phyloP scores from a whole-genome alignment of 2,888 invertebrate genomes.

The Drosophila aldrichi region DNA sequence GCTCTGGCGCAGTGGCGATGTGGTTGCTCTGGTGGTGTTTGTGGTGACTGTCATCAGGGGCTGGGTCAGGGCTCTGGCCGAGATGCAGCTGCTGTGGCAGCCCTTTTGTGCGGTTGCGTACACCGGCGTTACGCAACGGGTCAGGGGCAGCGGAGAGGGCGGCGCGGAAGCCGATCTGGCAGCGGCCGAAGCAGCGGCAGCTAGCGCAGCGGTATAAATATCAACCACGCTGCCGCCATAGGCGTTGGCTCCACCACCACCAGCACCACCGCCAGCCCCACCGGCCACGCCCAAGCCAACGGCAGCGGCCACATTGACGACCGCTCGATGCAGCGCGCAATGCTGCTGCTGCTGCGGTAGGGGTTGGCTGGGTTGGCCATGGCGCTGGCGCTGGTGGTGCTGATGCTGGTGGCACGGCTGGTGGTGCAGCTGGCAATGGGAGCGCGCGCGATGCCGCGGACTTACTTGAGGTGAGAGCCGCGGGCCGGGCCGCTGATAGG shows the following conservation, averaged over 20 bases:
- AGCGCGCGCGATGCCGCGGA: constrained; percentile 67
- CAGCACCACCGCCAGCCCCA: constrained; percentile 48
- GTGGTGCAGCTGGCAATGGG: constrained; percentile 66
- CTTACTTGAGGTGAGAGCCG: constrained; percentile 76
- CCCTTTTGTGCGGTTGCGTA: constrained; percentile 84
- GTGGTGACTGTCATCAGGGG: constrained; percentile 76
- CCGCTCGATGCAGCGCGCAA: constrained; percentile 63
- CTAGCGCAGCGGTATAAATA: constrained; percentile 69
- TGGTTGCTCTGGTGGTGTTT: constrained; percentile 56
- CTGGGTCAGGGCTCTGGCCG: constrained; percentile 79
- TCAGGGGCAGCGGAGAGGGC: constrained; percentile 53
- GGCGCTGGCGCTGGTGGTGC: constrained; percentile 39
- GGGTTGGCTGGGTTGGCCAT: constrained; percentile 21
- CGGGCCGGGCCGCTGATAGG: constrained; percentile 72
- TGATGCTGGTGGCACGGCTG: constrained; percentile 43
- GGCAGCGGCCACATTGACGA: constrained; percentile 72
- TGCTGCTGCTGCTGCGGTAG: constrained; percentile 21
- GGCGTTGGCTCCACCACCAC: constrained; percentile 32
- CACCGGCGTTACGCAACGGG: constrained; percentile 76
- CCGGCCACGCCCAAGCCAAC: constrained; percentile 56
- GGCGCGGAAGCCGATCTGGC: constrained; percentile 47
- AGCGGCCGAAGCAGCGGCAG: constrained; percentile 47
- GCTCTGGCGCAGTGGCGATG: constrained; percentile 47
- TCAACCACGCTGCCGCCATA: constrained; percentile 66
- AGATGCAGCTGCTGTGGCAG: constrained; percentile 74